Evolutionary conservation across 2,113 vertebrate species (phyloP).

Genomic region (Heteronetta atricapilla): DNA sequence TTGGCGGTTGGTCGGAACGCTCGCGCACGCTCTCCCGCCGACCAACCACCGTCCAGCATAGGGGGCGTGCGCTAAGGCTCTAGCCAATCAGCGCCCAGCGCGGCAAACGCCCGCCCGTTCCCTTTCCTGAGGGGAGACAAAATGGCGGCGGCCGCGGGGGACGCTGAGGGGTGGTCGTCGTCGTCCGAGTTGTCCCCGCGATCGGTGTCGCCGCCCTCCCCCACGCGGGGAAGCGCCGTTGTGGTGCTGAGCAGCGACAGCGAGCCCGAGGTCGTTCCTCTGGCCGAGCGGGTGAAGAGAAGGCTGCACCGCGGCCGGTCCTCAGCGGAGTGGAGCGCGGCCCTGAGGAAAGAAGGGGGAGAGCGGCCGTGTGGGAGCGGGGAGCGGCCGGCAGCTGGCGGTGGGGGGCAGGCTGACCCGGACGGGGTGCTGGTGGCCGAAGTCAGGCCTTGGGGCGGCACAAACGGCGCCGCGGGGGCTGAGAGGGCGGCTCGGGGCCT

Average conservation of each 20-base stretch:
- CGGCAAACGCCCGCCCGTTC: not conserved
- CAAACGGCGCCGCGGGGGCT: too few species aligned
- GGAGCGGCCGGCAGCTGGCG: not conserved
- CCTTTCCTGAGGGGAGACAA: not conserved
- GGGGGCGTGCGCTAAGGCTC: not conserved
- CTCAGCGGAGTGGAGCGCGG: not conserved
- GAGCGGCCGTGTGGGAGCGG: not conserved
- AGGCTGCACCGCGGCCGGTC: conserved; percentile 20
- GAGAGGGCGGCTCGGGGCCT: too few species aligned
- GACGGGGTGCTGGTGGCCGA: too few species aligned
- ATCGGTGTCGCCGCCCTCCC: not conserved
- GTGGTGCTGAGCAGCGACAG: conserved; percentile 80
- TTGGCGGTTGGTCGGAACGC: not conserved
- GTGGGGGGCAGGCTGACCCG: not conserved
- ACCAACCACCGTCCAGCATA: accelerated
- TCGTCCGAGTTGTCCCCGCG: not conserved
- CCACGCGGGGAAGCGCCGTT: not conserved
- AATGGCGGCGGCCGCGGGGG: conserved; percentile 24
- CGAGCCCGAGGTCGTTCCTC: conserved; percentile 70
- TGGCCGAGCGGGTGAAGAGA: conserved; percentile 74
- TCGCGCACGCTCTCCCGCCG: accelerated
- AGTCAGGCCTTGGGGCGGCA: too few species aligned
- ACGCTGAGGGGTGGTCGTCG: conserved; percentile 64
- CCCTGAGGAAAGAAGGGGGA: not conserved
- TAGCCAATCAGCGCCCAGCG: not conserved